Percentiles rank a stretch among this genome's conserved stretches.
phyloP scores from a whole-genome alignment of 2,113 vertebrate genomes.

The Mastomys coucha region DNA sequence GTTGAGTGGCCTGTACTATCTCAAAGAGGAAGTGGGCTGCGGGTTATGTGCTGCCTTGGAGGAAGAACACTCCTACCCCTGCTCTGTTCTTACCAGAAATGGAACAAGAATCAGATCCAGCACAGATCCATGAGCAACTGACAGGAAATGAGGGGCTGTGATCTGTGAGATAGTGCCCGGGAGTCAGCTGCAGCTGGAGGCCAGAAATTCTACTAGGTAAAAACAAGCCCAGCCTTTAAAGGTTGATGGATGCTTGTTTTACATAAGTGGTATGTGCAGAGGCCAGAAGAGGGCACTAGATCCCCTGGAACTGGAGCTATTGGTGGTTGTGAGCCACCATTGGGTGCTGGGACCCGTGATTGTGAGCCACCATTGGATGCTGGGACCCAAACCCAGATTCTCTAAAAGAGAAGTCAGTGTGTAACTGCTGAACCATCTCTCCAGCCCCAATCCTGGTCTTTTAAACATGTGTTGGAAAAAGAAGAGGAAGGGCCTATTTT shows the following conservation, averaged over 20 bases:
- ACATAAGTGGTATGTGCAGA: not conserved
- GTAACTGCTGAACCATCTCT: not conserved
- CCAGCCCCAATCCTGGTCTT: not conserved
- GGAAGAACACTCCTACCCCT: not conserved
- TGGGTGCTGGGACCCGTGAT: too few species aligned
- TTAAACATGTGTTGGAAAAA: not conserved
- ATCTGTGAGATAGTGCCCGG: not conserved
- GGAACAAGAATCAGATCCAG: not conserved
- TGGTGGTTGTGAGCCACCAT: not conserved
- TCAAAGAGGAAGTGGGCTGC: not conserved
- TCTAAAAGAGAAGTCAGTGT: not conserved
- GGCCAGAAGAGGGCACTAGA: not conserved
- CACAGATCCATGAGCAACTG: not conserved
- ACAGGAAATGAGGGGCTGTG: not conserved
- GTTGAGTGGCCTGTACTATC: not conserved
- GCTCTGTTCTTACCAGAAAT: not conserved
- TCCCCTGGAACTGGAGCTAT: not conserved
- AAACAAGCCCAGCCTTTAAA: not conserved
- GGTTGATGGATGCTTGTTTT: not conserved
- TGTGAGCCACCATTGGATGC: too few species aligned
- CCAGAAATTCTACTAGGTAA: not conserved
- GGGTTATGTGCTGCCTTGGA: accelerated
- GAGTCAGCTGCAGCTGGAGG: not conserved
- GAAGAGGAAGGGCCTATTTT: not conserved
- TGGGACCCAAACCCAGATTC: not conserved